Evolutionary conservation across 37 sponge, comb jelly and placozoan genomes (phyloP).

Genomic region (Chondrosia reniformis): DNA sequence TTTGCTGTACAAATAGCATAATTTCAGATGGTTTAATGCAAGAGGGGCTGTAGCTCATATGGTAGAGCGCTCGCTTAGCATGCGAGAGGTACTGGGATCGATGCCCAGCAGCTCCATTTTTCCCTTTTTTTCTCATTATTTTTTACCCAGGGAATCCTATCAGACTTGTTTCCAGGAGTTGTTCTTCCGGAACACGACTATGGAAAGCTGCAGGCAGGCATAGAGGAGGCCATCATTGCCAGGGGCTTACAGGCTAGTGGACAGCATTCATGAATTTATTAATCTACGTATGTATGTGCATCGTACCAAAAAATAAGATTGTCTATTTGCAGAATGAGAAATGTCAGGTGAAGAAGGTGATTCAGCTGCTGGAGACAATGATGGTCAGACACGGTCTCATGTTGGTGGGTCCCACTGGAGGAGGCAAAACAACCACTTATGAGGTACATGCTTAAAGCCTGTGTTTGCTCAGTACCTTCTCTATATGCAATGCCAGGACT

Average conservation of each 20-base stretch:
- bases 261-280: slow-evolving; percentile 20
- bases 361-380: slow-evolving; percentile 96
- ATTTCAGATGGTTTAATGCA: not conserved
- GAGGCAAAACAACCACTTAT: slow-evolving; percentile 95
- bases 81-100: slow-evolving; percentile 35
- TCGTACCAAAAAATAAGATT: too few species aligned
- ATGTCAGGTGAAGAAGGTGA: slow-evolving; percentile 71
- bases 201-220: slow-evolving; percentile 80
- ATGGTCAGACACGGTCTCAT: slow-evolving; percentile 96
- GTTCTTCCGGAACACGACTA: slow-evolving; percentile 94
- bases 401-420: slow-evolving; percentile 99
- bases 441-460: slow-evolving; percentile 15
- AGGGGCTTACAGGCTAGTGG: slow-evolving; percentile 66
- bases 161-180: slow-evolving; percentile 93
- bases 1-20: not conserved
- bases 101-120: slow-evolving; percentile 31
- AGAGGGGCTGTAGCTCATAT: slow-evolving; percentile 30
- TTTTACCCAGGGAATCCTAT: slow-evolving; percentile 74
- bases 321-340: not conserved
- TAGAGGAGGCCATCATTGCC: slow-evolving; percentile 50
- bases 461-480: too few species aligned
- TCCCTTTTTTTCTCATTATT: not conserved
- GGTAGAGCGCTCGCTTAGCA: slow-evolving; percentile 34
- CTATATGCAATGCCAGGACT: too few species aligned
- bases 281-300: slow-evolving; percentile 1